phyloP scores from a whole-genome alignment of 2,888 invertebrate species.

The Hydrotaea cyrtoneurina region DNA sequence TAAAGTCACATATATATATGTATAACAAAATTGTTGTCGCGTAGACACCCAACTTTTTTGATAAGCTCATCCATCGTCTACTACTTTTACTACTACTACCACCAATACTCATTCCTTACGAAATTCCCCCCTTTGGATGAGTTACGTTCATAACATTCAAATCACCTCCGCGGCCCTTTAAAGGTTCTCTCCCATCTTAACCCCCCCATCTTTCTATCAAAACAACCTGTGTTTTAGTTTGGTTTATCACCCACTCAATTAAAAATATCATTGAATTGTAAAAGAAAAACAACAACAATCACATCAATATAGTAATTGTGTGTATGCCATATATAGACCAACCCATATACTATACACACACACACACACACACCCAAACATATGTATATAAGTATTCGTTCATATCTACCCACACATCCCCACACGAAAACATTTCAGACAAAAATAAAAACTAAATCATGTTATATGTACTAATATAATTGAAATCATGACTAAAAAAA shows the following conservation, averaged over 20 bases:
- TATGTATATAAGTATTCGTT: too few species aligned
- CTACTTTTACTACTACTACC: background rate
- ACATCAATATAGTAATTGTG: background rate
- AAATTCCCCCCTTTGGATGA: background rate
- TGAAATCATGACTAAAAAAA: conserved; percentile 4
- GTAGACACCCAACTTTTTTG: too few species aligned
- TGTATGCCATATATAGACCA: background rate
- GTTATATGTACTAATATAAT: conserved; percentile 14
- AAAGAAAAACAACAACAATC: background rate
- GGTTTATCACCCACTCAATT: conserved; percentile 7
- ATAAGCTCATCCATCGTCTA: too few species aligned
- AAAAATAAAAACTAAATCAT: background rate
- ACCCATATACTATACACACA: background rate
- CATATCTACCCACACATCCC: background rate
- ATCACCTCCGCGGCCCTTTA: background rate
- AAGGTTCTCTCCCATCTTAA: too few species aligned
- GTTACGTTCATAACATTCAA: background rate
- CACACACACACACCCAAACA: too few species aligned
- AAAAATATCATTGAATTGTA: background rate
- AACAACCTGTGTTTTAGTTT: background rate
- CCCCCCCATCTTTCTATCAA: background rate
- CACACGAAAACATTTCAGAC: background rate
- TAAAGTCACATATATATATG: too few species aligned
- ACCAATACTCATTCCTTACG: background rate
- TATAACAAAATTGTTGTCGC: background rate